Conservation (phyloP, 2,113 vertebrate genomes). For the Lycocorax pyrrhopterus region DNA sequence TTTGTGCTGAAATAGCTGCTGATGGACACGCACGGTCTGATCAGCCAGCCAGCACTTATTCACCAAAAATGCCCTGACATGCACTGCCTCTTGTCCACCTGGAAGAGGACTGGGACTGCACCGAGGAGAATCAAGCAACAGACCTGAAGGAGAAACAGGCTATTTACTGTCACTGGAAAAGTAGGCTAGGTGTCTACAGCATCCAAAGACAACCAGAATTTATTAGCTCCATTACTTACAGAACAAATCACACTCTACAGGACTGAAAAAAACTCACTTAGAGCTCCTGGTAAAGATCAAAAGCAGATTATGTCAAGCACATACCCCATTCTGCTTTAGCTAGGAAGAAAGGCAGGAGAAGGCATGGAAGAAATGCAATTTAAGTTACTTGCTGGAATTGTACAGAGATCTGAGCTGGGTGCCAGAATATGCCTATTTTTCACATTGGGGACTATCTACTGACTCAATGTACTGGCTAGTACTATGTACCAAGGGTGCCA, state of each 20-base stretch:
- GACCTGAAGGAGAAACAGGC: not conserved
- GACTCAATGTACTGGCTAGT: not conserved
- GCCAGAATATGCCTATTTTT: not conserved
- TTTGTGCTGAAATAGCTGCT: not conserved
- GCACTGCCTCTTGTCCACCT: not conserved
- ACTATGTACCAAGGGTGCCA: not conserved
- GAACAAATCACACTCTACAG: not conserved
- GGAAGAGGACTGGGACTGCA: not conserved
- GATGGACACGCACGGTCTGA: rapidly evolving
- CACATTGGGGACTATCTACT: not conserved
- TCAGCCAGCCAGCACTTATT: not conserved
- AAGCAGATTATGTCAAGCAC: not conserved
- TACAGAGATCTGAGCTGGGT: not conserved
- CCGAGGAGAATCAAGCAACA: not conserved
- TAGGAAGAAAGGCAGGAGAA: not conserved
- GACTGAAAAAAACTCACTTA: not conserved
- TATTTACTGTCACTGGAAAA: not conserved
- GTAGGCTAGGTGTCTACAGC: not conserved
- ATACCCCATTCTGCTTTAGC: not conserved
- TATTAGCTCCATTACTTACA: not conserved
- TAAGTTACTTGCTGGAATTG: not conserved
- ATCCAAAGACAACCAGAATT: not conserved
- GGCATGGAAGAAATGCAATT: not conserved
- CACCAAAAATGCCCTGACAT: not conserved
- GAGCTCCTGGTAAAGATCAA: not conserved